Evolutionary conservation across 2,113 vertebrate species (phyloP).

Genomic region (Corynorhinus townsendii): DNA sequence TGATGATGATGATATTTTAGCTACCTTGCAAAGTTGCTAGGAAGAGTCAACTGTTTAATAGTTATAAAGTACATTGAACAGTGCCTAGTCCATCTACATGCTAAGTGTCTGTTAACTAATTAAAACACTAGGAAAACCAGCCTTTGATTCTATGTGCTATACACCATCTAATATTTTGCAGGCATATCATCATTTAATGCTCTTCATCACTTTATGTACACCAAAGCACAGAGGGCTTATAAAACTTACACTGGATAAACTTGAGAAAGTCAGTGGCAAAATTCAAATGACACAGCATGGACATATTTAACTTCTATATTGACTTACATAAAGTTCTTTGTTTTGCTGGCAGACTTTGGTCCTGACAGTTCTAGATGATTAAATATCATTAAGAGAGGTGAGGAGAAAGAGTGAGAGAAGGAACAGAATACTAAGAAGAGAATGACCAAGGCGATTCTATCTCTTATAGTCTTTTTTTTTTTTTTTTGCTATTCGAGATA

Average conservation of each 20-base stretch:
- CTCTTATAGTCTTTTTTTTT: not conserved
- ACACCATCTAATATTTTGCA: not conserved
- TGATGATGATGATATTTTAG: not conserved
- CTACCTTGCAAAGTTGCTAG: not conserved
- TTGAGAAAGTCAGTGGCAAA: not conserved
- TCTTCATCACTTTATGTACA: not conserved
- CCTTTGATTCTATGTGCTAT: not conserved
- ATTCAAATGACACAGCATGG: not conserved
- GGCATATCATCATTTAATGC: not conserved
- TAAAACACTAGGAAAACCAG: not conserved
- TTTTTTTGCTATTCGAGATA: not conserved
- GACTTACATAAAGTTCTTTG: not conserved
- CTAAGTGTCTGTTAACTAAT: not conserved
- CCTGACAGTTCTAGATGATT: not conserved
- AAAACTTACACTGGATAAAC: not conserved
- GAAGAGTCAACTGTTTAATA: not conserved
- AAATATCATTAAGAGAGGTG: not conserved
- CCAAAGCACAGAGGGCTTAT: not conserved
- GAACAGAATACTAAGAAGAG: not conserved
- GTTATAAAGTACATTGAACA: not conserved
- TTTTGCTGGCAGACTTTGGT: not conserved
- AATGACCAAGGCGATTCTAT: not conserved
- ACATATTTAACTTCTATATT: not conserved
- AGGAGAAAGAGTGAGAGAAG: not conserved
- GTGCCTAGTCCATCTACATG: not conserved